Base-by-base conservation (phyloP, 2,888 invertebrate species). In the Archips crataeganus region DNA sequence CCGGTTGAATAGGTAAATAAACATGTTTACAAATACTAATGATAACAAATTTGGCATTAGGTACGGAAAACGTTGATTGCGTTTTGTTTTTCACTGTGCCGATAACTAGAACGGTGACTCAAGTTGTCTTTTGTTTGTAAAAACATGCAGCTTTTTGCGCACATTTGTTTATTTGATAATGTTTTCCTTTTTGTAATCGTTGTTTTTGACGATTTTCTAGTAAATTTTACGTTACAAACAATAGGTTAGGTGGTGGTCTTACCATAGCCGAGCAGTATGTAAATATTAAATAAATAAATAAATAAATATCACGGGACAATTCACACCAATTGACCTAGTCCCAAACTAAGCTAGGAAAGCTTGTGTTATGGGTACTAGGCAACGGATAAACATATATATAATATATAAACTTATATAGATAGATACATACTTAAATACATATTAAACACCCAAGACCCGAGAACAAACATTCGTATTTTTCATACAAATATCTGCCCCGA, bases 11-110 rank as follows among this genome's bases (percentile, higher is more conserved):
- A n/a, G n/a, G 45, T 62, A 60, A 68, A 72, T 59, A 73, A 64
- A 64, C 60, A 61, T 69, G 60, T 74, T 74, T 74, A 70, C 23
- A 70, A 60, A 64, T 42, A 64, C 32, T 60, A 64, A 64, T 36
- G 49, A 64, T n/a, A 59, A 32, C 5, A 62, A 13, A 57, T 51
- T 42, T 32, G 32, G 4, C 47, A 47, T 61, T 65, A 61, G 69
- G 51, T 6, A 39, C 23, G 23, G 23, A 69, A 74, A 74, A 23
- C 47, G 42, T 69, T 70, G 60, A 74, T 65, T 57, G 47, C n/a
- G 62, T 68, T 66, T 57, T 74, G 69, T 65, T 74, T 65, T 70
- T 51, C 42, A 61, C 51, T 39, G 32, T 68, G 23, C 2, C 42
- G 23, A n/a, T 42, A 36, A 64, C 63, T 69, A 15, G 51, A 64